A percentile compares a stretch with the other conserved stretches of the same genome.
These are phyloP conservation scores for Geophilus truncorum DNA, from an alignment of 2,888 invertebrate species.

Conservation along the genomic window DNA sequence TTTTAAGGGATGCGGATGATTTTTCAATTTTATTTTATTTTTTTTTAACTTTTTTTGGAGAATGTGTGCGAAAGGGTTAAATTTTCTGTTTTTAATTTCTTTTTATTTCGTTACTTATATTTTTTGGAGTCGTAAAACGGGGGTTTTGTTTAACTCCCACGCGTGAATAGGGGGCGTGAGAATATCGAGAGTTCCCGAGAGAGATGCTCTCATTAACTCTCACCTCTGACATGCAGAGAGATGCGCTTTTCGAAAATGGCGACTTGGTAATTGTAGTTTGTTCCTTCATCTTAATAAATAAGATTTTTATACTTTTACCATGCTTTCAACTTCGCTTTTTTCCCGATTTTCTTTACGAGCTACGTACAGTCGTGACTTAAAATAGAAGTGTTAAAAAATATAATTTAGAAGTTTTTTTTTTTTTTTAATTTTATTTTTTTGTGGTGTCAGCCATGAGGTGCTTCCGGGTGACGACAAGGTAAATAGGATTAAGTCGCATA, in stretches of 20 bases:
- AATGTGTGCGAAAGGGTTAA: too few relatives aligned
- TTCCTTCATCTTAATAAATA: not conserved
- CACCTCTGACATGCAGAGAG: not conserved
- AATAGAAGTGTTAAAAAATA: not conserved
- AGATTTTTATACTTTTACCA: not conserved
- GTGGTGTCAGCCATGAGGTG: too few relatives aligned
- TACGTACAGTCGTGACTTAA: not conserved
- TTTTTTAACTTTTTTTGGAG: too few relatives aligned
- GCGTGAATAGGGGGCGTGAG: constrained; percentile 4
- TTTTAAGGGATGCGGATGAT: not conserved
- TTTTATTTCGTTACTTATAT: too few relatives aligned
- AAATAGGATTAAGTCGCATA: not conserved
- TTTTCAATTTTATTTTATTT: too few relatives aligned
- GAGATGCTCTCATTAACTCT: constrained; percentile 10
- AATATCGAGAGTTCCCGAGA: not conserved
- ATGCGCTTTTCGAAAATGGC: not conserved
- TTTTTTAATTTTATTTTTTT: too few relatives aligned
- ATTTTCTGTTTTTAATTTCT: too few relatives aligned
- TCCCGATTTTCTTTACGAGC: not conserved
- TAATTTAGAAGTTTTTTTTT: not conserved
- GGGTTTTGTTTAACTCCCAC: not conserved
- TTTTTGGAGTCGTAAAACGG: too few relatives aligned
- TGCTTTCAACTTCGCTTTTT: not conserved
- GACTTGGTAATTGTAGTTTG: not conserved
- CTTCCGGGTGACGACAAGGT: too few relatives aligned